Percentiles rank a stretch among this genome's conserved stretches.
Evolutionary conservation across 64 coral and sea anemone species (phyloP).

Genomic region (Anthopleura sola): DNA sequence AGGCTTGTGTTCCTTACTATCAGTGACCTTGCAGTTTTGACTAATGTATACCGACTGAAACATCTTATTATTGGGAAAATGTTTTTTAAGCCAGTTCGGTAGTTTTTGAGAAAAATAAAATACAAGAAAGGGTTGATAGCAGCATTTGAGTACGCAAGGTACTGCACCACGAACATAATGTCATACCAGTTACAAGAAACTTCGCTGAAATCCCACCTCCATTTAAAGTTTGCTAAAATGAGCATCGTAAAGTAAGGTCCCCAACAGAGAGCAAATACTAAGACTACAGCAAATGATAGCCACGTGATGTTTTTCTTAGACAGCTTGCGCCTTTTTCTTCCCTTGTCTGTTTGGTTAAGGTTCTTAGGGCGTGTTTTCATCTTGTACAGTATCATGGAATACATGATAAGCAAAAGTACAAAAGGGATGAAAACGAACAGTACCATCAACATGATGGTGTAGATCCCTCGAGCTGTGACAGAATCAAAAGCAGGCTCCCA

Average conservation of each 20-base stretch:
- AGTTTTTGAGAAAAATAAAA: conserved; percentile 34
- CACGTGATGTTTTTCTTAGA: not conserved
- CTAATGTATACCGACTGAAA: not conserved
- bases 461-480: not conserved
- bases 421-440: conserved; percentile 39
- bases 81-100: conserved; percentile 1
- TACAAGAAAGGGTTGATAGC: conserved; percentile 43
- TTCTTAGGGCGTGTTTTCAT: not conserved
- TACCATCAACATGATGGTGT: conserved; percentile 12
- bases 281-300: conserved; percentile 13
- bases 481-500: conserved; percentile 28
- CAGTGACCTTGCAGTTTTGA: not conserved
- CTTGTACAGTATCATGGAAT: conserved; percentile 37
- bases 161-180: conserved; percentile 22
- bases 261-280: conserved; percentile 22
- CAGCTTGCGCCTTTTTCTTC: not conserved
- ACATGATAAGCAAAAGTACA: conserved; percentile 20
- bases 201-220: not conserved
- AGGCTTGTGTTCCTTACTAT: not conserved
- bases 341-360: not conserved
- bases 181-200: conserved; percentile 17
- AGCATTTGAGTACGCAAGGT: conserved; percentile 33
- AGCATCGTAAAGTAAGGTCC: conserved; percentile 13
- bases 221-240: conserved; percentile 14
- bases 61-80: not conserved